These are phyloP conservation scores for Orientallactaga bullata DNA, from an alignment of 2,113 vertebrate genomes.

Conservation along the genomic window DNA sequence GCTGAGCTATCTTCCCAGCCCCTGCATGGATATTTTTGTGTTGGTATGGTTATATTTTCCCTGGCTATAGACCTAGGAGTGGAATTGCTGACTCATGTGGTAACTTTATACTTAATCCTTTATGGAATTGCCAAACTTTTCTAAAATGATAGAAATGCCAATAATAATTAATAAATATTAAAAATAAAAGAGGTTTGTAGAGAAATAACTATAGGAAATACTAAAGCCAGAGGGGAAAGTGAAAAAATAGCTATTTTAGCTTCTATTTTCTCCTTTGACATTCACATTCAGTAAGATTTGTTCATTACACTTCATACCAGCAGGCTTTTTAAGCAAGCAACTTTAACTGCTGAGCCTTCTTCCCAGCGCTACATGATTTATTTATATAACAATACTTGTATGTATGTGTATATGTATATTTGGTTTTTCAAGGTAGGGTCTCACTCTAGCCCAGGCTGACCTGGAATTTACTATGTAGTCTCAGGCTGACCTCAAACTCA, in stretches of 20 bases:
- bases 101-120: not conserved
- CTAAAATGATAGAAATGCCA: not conserved
- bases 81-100: not conserved
- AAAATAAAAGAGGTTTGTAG: not conserved
- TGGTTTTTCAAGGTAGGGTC: no score
- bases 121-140: not conserved
- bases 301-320: not conserved
- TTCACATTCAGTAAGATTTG: not conserved
- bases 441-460: no score
- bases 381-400: not conserved
- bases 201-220: not conserved
- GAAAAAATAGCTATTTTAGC: not conserved
- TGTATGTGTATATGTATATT: not conserved
- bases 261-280: not conserved
- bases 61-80: not conserved
- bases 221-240: not conserved
- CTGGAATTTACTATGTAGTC: no score
- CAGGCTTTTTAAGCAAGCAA: not conserved
- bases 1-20: no score
- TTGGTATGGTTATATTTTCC: not conserved
- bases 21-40: not conserved
- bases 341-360: not conserved
- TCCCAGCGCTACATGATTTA: not conserved
- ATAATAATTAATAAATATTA: not conserved
- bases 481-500: no score